A percentile compares a stretch with the other conserved stretches of the same genome.
These are phyloP conservation scores for Passer domesticus DNA, from an alignment of 2,113 vertebrate genomes.

Conservation along the genomic window DNA sequence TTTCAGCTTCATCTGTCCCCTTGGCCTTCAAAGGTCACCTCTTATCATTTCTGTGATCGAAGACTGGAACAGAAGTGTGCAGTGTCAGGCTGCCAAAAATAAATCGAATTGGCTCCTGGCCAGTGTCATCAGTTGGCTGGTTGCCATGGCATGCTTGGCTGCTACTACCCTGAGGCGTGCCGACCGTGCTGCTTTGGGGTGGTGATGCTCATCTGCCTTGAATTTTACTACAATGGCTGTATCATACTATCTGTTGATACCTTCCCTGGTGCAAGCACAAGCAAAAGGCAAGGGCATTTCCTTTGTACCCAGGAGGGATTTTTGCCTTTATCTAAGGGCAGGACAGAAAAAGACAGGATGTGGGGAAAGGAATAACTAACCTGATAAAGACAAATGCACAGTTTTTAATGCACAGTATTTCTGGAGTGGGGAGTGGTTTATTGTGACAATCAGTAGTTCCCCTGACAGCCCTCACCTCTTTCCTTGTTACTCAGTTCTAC, in stretches of 20 bases:
- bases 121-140: constrained; percentile 15
- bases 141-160: constrained; percentile 26
- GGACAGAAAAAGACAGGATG: not conserved
- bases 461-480: not conserved
- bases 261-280: not conserved
- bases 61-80: not conserved
- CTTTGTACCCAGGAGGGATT: not conserved
- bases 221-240: constrained; percentile 25
- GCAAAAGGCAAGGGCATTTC: not conserved
- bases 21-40: constrained; percentile 50
- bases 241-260: not conserved
- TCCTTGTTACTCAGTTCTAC: not conserved
- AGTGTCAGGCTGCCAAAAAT: constrained; percentile 35
- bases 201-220: constrained; percentile 11
- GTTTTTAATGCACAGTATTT: not conserved
- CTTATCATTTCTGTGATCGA: not conserved
- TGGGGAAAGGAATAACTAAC: not conserved
- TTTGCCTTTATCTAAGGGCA: not conserved
- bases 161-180: not conserved
- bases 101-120: constrained; percentile 35
- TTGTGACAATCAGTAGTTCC: not conserved
- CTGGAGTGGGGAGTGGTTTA: not conserved
- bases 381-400: not conserved
- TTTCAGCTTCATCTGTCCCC: constrained; percentile 10
- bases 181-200: not conserved